Evolutionary conservation across 2,888 invertebrate genomes (phyloP).

Genomic region (Drosophila testacea): DNA sequence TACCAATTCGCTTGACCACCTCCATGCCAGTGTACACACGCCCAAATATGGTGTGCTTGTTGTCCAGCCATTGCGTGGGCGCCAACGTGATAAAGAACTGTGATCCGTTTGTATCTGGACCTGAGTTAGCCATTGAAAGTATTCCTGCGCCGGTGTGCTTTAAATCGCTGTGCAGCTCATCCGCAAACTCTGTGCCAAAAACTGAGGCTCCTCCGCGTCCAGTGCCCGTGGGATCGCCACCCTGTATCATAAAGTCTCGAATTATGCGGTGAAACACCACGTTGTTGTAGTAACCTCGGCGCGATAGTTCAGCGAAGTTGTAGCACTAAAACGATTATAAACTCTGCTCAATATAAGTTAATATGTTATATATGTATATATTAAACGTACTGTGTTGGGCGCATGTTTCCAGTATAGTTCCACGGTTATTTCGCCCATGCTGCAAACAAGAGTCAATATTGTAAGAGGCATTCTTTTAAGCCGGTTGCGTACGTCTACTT

Average conservation of each 20-base stretch:
- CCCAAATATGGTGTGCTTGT: conserved; percentile 98
- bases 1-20: conserved; percentile 95
- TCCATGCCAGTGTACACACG: conserved; percentile 95
- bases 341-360: not conserved
- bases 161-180: conserved; percentile 96
- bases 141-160: conserved; percentile 97
- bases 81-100: conserved; percentile 99
- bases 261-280: conserved; percentile 98
- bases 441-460: conserved; percentile 78
- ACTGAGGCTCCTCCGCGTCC: conserved; percentile 98
- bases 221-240: conserved; percentile 98
- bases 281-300: conserved; percentile 97
- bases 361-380: too few relatives aligned
- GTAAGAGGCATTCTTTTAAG: not conserved
- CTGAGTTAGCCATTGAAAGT: conserved; percentile 99
- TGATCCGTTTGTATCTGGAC: conserved; percentile 98
- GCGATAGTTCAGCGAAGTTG: conserved; percentile 97
- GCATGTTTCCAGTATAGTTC: conserved; percentile 99
- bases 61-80: conserved; percentile 99
- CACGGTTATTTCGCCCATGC: conserved; percentile 96
- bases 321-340: conserved; percentile 87
- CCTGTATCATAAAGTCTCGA: conserved; percentile 96
- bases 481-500: conserved; percentile 82
- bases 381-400: conserved; percentile 89
- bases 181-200: conserved; percentile 97